Evolutionary conservation across 1,140 invertebrate genomes (phyloP).

Genomic region (Lucilia sericata): DNA sequence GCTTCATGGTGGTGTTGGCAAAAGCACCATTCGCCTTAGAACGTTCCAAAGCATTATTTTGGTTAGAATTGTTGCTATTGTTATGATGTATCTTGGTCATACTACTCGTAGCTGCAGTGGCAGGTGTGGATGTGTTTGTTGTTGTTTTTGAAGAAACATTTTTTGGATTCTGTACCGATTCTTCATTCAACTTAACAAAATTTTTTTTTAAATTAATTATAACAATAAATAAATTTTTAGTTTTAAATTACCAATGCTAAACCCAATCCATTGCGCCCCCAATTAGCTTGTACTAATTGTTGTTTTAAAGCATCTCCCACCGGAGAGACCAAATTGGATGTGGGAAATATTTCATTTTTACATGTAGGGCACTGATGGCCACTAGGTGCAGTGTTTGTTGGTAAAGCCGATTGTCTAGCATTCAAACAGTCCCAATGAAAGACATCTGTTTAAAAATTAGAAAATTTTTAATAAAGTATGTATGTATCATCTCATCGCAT

Average conservation of each 20-base stretch:
- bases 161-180: slow-evolving; percentile 55
- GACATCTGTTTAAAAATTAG: slow-evolving; percentile 54
- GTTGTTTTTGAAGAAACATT: slow-evolving; percentile 47
- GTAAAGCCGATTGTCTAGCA: slow-evolving; percentile 61
- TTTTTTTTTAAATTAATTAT: background rate
- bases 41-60: slow-evolving; percentile 50
- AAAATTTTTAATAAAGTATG: background rate
- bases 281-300: slow-evolving; percentile 60
- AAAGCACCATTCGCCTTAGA: slow-evolving; percentile 57
- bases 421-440: slow-evolving; percentile 67
- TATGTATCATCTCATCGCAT: background rate
- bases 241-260: slow-evolving; percentile 57
- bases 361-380: slow-evolving; percentile 64
- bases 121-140: slow-evolving; percentile 40
- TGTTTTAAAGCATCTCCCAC: slow-evolving; percentile 63
- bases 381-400: slow-evolving; percentile 63
- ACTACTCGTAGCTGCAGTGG: slow-evolving; percentile 52
- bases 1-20: slow-evolving; percentile 47
- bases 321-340: slow-evolving; percentile 64
- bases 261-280: slow-evolving; percentile 66
- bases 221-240: background rate
- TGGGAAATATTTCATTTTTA: slow-evolving; percentile 61
- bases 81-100: slow-evolving; percentile 65
- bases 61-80: background rate
- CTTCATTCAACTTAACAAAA: slow-evolving; percentile 55